Conservation (phyloP, 2,888 invertebrate species). For the Hydroisotoma schaefferi region DNA sequence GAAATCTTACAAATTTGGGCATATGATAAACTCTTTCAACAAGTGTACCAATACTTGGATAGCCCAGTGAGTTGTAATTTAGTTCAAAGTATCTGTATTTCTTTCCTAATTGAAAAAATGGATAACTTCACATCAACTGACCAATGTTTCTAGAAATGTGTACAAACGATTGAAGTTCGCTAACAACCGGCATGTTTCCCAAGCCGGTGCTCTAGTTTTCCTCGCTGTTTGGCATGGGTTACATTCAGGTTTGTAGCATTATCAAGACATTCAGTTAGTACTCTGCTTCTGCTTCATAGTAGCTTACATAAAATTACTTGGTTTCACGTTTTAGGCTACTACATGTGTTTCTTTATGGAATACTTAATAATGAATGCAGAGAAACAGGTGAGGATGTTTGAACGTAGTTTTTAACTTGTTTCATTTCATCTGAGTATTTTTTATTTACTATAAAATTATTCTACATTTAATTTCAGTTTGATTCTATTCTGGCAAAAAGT, state of each 20-base stretch:
- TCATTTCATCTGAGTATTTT: too few relatives aligned
- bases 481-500: constrained; percentile 58
- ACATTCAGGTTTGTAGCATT: constrained; percentile 61
- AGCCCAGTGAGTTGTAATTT: constrained; percentile 60
- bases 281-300: background rate
- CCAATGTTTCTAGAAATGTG: constrained; percentile 62
- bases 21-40: constrained; percentile 89
- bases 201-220: constrained; percentile 75
- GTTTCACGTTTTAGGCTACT: constrained; percentile 62
- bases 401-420: constrained; percentile 2
- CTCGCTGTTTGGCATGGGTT: constrained; percentile 96
- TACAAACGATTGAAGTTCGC: constrained; percentile 91
- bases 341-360: constrained; percentile 86
- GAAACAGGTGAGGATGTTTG: constrained; percentile 63
- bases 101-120: background rate
- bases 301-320: background rate
- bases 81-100: background rate
- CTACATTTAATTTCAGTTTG: constrained; percentile 54
- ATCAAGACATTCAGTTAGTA: background rate
- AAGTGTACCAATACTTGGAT: constrained; percentile 95
- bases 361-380: constrained; percentile 82
- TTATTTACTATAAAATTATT: background rate
- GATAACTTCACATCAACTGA: background rate
- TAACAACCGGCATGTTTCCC: constrained; percentile 74
- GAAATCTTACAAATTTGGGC: constrained; percentile 74